Evolutionary conservation across 1,140 invertebrate species (phyloP).

Genomic region (Harpegnathos saltator): DNA sequence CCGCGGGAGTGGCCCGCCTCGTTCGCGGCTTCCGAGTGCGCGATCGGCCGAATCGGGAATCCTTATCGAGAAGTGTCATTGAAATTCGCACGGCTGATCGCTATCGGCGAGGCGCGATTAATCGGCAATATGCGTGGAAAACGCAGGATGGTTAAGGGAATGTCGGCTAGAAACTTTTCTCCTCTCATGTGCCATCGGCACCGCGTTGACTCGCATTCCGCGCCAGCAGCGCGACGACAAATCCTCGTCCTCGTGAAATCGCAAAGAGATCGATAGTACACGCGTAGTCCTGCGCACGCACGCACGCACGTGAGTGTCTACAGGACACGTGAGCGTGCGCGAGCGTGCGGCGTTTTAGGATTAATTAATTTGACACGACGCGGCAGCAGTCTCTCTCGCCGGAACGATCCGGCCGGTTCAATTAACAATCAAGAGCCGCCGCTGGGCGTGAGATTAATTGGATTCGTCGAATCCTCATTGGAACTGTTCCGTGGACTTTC

Average conservation of each 20-base stretch:
- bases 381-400: neutral
- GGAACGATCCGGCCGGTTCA: slow-evolving; percentile 34
- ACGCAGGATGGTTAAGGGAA: neutral
- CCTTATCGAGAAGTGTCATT: neutral
- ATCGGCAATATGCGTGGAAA: neutral
- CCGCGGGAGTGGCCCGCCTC: neutral
- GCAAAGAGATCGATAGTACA: no score
- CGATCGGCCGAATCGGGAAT: neutral
- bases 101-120: neutral
- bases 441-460: neutral
- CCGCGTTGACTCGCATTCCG: slow-evolving; percentile 9
- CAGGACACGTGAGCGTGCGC: neutral
- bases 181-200: neutral
- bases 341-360: slow-evolving; percentile 29
- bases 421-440: slow-evolving; percentile 46
- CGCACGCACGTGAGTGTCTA: no score
- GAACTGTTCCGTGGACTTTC: neutral
- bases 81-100: neutral
- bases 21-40: neutral
- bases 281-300: no score
- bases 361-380: slow-evolving; percentile 50
- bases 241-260: no score
- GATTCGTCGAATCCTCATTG: neutral
- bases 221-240: no score
- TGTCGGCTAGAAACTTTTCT: neutral